phyloP scores from a whole-genome alignment of 2,113 vertebrate genomes.

The Ptilonorhynchus violaceus region DNA sequence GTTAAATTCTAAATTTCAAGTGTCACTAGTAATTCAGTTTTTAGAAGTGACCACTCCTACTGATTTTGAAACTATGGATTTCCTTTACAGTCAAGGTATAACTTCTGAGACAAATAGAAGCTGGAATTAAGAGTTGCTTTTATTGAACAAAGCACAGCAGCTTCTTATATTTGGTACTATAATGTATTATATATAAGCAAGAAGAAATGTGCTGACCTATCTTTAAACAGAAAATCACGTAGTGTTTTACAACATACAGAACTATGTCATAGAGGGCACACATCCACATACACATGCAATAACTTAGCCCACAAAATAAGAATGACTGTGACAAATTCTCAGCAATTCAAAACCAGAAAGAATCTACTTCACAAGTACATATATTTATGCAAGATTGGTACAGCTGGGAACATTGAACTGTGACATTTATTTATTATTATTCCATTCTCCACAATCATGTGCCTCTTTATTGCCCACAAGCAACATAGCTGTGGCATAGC shows the following conservation, averaged over 20 bases:
- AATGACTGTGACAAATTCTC: background rate
- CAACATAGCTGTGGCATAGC: background rate
- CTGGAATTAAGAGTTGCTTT: background rate
- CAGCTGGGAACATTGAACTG: background rate
- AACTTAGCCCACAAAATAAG: background rate
- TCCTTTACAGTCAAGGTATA: background rate
- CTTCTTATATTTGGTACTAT: background rate
- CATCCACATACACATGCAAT: background rate
- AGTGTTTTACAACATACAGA: background rate
- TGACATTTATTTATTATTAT: background rate
- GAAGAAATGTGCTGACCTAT: background rate
- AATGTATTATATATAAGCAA: background rate
- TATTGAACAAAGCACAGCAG: background rate
- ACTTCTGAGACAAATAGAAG: background rate
- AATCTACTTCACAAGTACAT: background rate
- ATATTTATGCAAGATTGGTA: background rate
- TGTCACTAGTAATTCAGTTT: background rate
- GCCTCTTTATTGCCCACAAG: background rate
- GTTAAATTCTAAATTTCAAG: background rate
- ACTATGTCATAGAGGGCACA: background rate
- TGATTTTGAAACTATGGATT: background rate
- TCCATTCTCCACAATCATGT: background rate
- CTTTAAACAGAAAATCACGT: background rate
- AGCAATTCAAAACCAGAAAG: background rate
- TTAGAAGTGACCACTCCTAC: background rate